These are phyloP conservation scores for Pediacus dermestoides DNA, from an alignment of 2,888 invertebrate genomes.

Conservation along the genomic window DNA sequence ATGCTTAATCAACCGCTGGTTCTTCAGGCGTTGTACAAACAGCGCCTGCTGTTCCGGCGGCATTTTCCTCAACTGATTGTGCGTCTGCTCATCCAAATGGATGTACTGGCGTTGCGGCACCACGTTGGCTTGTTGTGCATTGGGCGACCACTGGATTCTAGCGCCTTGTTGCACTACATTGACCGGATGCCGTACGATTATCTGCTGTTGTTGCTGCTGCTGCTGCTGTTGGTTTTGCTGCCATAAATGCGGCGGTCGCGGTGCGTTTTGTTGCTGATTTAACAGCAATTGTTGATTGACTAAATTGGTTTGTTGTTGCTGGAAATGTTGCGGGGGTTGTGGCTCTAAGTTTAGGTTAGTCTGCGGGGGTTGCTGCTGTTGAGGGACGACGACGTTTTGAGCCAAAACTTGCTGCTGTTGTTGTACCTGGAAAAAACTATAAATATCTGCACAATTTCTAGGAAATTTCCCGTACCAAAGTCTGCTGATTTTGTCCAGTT, in stretches of 20 bases:
- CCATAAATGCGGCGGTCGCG: conserved; percentile 34
- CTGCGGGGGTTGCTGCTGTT: too few species aligned
- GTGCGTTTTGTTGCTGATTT: conserved; percentile 37
- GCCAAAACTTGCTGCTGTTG: too few species aligned
- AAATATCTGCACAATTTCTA: too few species aligned
- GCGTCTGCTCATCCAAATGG: conserved; percentile 78
- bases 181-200: conserved; percentile 50
- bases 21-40: conserved; percentile 74
- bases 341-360: too few species aligned
- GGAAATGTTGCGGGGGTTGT: too few species aligned
- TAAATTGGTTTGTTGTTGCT: too few species aligned
- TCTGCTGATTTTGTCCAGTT: too few species aligned
- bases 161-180: conserved; percentile 47
- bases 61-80: conserved; percentile 77
- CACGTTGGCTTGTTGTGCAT: conserved; percentile 33
- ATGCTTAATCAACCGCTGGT: conserved; percentile 56
- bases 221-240: conserved; percentile 37
- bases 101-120: conserved; percentile 65
- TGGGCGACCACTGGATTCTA: conserved; percentile 41
- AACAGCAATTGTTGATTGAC: conserved; percentile 38
- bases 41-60: conserved; percentile 76
- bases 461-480: too few species aligned
- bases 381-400: too few species aligned
- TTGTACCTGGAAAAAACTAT: too few species aligned
- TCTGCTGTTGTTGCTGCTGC: conserved; percentile 45